Evolutionary conservation across 2,113 vertebrate species (phyloP), one percentile per base, ranked within the genome.

Genomic region (Xyrauchen texanus): DNA sequence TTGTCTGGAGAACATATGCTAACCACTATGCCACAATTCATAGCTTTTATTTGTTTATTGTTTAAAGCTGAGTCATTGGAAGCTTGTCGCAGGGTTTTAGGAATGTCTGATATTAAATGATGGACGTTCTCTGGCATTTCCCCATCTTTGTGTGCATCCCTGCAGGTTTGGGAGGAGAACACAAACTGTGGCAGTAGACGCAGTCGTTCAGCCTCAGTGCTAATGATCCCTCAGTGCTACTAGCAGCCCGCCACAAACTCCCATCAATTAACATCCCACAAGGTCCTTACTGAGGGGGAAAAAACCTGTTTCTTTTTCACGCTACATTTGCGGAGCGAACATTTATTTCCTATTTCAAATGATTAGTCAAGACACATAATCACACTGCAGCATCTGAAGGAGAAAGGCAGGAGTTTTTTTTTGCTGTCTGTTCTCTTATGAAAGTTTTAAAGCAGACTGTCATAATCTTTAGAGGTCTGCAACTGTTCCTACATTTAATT

Each of bases 221-320:
- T 93, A 93, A 93, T 92, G 92, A 94, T 92, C 85, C 90, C 92
- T 88, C 82, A 89, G 91, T 91, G 90, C 89, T 89, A 88, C 87
- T 85, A 90, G 88, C 90, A 91, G 88, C 87, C 88, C 89, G 90
- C 89, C 89, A 90, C 91, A 93, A 84, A 92, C 87, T 89, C 90
- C 92, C 92, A 92, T 93, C 92, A 94, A 92, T 93, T 94, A 94
- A 90, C 91, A 90, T 89, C 87, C 86, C 76, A 80, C 58, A 84
- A 86, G 86, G 80, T 86, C 81, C 81, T 72, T 81, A 67, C 85
- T 84, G 80, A 70, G 77, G 82, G 81, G 75, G 75, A 62, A 81
- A 85, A 83, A 87, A 80, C 73, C 83, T 83, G 82, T 82, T 87
- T 90, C 89, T 90, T 86, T 91, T 93, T 93, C 91, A 93, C 82